Conservation (phyloP, 92 coral and sea anemone genomes). For the Desmophyllum pertusum region DNA sequence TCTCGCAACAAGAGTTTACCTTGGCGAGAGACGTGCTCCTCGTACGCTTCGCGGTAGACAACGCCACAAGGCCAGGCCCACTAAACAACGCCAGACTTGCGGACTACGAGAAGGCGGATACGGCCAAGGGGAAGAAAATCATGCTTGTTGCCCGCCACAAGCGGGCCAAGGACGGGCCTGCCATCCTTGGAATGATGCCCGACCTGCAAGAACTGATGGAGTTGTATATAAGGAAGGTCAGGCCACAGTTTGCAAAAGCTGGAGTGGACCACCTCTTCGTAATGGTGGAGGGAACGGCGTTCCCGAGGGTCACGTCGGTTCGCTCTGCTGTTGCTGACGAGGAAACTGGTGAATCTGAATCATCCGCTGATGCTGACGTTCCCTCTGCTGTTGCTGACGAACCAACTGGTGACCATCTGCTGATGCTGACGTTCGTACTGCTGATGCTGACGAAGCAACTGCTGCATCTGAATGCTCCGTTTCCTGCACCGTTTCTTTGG, state of each 20-base stretch:
- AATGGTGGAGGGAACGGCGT: neutral
- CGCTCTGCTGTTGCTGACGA: too few species aligned
- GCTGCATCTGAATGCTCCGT: too few species aligned
- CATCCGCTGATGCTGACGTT: too few species aligned
- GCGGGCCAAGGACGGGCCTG: constrained; percentile 23
- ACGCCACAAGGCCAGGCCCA: neutral
- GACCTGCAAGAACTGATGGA: neutral
- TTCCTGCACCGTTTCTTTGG: too few species aligned
- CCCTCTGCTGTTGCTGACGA: too few species aligned
- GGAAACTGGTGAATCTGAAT: too few species aligned
- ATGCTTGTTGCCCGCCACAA: constrained; percentile 5
- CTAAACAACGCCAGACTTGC: neutral
- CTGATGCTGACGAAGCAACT: too few species aligned
- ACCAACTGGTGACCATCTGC: too few species aligned
- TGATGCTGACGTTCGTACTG: too few species aligned
- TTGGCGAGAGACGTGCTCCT: neutral
- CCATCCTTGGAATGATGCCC: neutral
- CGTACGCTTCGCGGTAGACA: neutral
- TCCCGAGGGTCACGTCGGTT: too few species aligned
- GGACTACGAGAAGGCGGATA: neutral
- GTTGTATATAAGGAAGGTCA: neutral
- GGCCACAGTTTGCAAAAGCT: neutral
- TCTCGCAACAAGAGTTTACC: neutral
- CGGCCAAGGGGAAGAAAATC: neutral
- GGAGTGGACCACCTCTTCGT: constrained; percentile 9